Evolutionary conservation across 2,888 invertebrate genomes (phyloP), one percentile per base, ranked within the genome.

Genomic region (Drosophila monieri): DNA sequence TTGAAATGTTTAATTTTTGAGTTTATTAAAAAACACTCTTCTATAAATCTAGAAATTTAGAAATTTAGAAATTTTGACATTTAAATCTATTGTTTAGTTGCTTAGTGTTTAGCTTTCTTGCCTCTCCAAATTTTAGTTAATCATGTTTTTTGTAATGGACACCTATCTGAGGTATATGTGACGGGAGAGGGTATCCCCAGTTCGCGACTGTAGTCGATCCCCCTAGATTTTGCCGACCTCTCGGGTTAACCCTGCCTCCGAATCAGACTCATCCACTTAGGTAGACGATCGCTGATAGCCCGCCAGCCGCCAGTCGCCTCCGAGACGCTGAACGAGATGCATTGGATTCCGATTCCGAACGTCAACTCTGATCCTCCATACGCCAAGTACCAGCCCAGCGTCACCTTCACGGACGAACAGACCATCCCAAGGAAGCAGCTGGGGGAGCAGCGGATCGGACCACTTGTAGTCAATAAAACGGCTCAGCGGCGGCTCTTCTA

Each of bases 401-500:
- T 77, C 10, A 32, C n/a, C 0, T 80, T 58, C 12, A 43, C 75
- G 3, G 15, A 46, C 0, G 12, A 12, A 0, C 75, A 71, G 30
- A 44, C 27, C 27, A 8, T 3, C 8, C 3, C 43, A 0, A 14
- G 9, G 0, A 6, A 23, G 2, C 10, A 1, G 0, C 8, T 14
- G 6, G 15, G 1, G 1, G 9, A 23, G 65, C 12, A 0, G 21
- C 35, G 37, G 1, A 41, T 79, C 5, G 77, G 68, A 3, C 48
- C 79, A 15, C 56, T 90, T 1, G 81, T 90, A 10, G 62, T 60
- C 6, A 57, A 80, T 3, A 88, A 85, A 41, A 80, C 80, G 10
- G 68, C 68, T 14, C 76, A 74, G 6, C 55, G 76, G 6, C 77
- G 89, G 61, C 88, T 89, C 69, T 91, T 89, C 64, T 91, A 89